Conservation (phyloP, 2,797 vertebrate species). For the Sternarchorhynchus goeldii region DNA sequence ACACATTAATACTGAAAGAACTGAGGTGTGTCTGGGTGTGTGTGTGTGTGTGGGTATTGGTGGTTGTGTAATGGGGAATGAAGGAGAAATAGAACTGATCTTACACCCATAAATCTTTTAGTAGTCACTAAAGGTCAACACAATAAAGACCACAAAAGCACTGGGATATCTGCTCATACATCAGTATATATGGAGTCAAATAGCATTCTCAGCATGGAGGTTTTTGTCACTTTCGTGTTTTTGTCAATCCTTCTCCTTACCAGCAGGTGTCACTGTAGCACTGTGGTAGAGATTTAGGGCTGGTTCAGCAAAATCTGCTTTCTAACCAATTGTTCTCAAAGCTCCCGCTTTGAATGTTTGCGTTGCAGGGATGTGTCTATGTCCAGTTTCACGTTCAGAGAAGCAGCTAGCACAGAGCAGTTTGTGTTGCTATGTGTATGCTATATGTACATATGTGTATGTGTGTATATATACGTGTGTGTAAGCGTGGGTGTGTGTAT, state of each 20-base stretch:
- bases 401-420: neutral
- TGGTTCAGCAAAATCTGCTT: slow-evolving; percentile 70
- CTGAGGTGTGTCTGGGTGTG: neutral
- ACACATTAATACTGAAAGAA: neutral
- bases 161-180: neutral
- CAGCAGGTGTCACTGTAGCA: slow-evolving; percentile 76
- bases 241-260: slow-evolving; percentile 20
- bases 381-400: slow-evolving; percentile 5
- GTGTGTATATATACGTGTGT: neutral
- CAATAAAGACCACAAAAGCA: neutral
- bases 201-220: neutral
- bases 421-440: slow-evolving; percentile 11
- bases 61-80: neutral
- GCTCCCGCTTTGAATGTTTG: neutral
- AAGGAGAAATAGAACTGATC: neutral
- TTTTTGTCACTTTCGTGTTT: too few species aligned
- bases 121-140: neutral
- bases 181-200: neutral
- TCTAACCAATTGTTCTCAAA: slow-evolving; percentile 76
- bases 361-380: neutral
- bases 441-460: neutral
- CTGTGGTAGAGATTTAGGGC: slow-evolving; percentile 11
- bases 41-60: neutral
- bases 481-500: slow-evolving; percentile 13
- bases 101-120: slow-evolving; percentile 4